Percentiles rank a stretch among this genome's conserved stretches.
Evolutionary conservation across 2,797 vertebrate genomes (phyloP).

Genomic region (Brotula barbata): DNA sequence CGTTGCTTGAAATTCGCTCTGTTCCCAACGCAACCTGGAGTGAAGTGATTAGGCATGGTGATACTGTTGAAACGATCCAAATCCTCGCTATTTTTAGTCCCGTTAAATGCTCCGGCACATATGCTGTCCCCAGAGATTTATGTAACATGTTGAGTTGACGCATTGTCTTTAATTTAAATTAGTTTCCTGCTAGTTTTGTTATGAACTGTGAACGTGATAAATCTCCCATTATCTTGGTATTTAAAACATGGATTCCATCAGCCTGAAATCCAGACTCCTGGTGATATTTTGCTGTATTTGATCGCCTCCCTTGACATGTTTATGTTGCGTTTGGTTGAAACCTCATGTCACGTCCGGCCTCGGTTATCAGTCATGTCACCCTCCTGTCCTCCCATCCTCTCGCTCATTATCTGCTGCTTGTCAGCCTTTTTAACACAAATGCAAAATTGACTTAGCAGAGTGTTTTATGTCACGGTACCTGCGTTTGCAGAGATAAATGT

Average conservation of each 20-base stretch:
- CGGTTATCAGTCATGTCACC: conserved; percentile 29
- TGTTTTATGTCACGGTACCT: conserved; percentile 53
- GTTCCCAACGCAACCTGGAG: conserved; percentile 1
- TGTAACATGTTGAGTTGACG: neutral
- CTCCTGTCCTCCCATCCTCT: conserved; percentile 2
- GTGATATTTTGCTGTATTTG: conserved; percentile 32
- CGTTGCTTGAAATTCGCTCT: conserved; percentile 15
- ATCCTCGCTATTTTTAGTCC: conserved; percentile 41
- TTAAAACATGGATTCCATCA: conserved; percentile 7
- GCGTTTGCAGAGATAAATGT: conserved; percentile 52
- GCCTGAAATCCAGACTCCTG: conserved; percentile 9
- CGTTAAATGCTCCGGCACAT: conserved; percentile 20
- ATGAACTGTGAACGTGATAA: conserved; percentile 2
- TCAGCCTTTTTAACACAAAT: conserved; percentile 46
- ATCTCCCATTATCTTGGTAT: conserved; percentile 3
- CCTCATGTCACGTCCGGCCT: neutral
- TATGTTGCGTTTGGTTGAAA: conserved; percentile 11
- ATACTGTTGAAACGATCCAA: conserved; percentile 14
- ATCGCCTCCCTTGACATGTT: conserved; percentile 8
- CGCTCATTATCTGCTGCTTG: conserved; percentile 37
- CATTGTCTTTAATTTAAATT: conserved; percentile 5
- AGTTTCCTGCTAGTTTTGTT: conserved; percentile 1
- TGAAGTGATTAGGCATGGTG: neutral
- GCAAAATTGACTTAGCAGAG: conserved; percentile 43
- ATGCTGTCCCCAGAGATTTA: conserved; percentile 11